Percentiles rank a stretch among this genome's conserved stretches.
phyloP scores from a whole-genome alignment of 2,797 vertebrate species.

The Macrochelys suwanniensis region DNA sequence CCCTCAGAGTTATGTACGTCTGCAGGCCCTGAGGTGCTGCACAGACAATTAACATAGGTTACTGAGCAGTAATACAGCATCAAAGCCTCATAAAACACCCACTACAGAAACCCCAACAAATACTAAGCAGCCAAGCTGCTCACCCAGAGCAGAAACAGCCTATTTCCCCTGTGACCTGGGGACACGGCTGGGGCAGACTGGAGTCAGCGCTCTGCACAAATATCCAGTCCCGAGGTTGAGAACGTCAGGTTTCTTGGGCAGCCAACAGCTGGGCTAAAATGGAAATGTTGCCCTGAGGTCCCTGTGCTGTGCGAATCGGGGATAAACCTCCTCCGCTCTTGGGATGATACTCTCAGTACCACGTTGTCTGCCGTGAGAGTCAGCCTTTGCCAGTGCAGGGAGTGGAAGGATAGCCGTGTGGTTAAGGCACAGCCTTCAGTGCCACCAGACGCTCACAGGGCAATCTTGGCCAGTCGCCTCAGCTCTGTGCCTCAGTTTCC shows the following conservation, averaged over 20 bases:
- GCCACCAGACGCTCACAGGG: not conserved
- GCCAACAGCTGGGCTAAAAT: not conserved
- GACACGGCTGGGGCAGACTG: fast-evolving
- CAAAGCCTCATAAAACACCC: not conserved
- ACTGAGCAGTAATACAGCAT: not conserved
- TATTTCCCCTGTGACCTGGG: fast-evolving
- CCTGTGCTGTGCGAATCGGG: not conserved
- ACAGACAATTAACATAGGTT: not conserved
- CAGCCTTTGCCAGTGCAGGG: not conserved
- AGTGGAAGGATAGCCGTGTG: not conserved
- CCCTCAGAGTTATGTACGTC: not conserved
- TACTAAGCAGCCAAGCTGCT: not conserved
- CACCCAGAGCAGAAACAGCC: not conserved
- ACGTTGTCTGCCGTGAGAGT: not conserved
- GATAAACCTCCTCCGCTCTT: not conserved
- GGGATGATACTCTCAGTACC: not conserved
- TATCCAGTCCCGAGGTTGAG: fast-evolving
- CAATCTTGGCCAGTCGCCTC: not conserved
- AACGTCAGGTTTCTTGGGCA: not conserved
- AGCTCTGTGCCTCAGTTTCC: not conserved
- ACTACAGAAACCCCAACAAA: not conserved
- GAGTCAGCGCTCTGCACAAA: not conserved
- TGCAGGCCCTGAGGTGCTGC: not conserved
- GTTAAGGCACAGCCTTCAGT: not conserved
- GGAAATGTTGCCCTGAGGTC: fast-evolving